Conservation (phyloP, 2,113 vertebrate species). For the Epinephelus cyanopodus region DNA sequence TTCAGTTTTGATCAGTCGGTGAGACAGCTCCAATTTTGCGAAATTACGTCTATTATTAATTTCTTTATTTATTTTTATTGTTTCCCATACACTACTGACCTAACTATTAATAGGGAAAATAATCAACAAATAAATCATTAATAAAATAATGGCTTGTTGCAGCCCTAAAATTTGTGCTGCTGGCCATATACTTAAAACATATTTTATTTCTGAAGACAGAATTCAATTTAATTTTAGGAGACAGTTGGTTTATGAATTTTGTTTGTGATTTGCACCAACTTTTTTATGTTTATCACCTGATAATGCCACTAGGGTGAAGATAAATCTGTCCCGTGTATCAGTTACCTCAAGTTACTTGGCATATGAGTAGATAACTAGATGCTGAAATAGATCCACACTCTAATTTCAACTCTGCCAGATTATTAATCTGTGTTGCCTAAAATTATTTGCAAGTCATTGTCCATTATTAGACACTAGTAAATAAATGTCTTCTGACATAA, state of each 20-base stretch:
- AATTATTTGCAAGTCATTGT: not conserved
- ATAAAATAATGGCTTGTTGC: not conserved
- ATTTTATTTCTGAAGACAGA: not conserved
- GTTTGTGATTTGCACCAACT: not conserved
- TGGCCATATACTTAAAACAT: not conserved
- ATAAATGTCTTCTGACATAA: not conserved
- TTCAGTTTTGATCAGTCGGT: not conserved
- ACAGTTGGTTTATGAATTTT: not conserved
- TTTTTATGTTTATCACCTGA: not conserved
- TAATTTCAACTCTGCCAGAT: not conserved
- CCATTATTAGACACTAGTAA: not conserved
- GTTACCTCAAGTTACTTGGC: not conserved
- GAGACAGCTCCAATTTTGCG: too few relatives aligned
- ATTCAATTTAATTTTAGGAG: not conserved
- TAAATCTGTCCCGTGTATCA: not conserved
- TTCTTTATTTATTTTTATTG: too few relatives aligned
- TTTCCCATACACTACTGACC: too few relatives aligned
- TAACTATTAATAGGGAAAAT: not conserved
- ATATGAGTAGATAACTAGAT: not conserved
- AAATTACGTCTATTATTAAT: too few relatives aligned
- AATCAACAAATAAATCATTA: not conserved
- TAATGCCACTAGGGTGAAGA: not conserved
- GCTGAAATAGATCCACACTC: not conserved
- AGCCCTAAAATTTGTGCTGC: not conserved
- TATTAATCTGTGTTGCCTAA: not conserved